Conservation (phyloP, 2,113 vertebrate genomes). For the Haemorhous mexicanus region DNA sequence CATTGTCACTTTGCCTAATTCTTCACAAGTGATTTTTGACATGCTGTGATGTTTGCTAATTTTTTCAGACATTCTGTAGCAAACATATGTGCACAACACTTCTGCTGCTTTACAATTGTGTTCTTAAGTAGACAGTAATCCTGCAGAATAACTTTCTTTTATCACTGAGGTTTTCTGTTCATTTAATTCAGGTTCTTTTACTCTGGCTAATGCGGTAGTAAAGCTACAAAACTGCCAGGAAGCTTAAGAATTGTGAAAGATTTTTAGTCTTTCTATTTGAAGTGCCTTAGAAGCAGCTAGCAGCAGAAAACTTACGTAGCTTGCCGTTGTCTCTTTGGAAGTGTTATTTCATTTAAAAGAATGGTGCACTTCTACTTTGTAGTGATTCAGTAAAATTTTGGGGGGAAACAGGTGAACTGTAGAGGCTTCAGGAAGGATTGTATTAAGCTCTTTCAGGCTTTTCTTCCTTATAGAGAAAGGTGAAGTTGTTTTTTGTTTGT, state of each 20-base stretch:
- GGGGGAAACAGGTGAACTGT: background rate
- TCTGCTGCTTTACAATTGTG: background rate
- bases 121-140: background rate
- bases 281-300: background rate
- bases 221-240: background rate
- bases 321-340: background rate
- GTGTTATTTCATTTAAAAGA: background rate
- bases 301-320: background rate
- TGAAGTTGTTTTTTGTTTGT: background rate
- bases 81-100: background rate
- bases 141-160: background rate
- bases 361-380: background rate
- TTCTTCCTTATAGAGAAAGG: background rate
- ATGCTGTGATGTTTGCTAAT: background rate
- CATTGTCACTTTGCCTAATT: background rate
- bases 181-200: background rate
- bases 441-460: background rate
- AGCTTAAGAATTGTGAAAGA: background rate
- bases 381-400: background rate
- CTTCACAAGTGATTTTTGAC: background rate
- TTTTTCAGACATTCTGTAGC: background rate
- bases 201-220: background rate
- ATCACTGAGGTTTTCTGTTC: background rate
- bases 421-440: background rate
- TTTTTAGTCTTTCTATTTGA: background rate